Evolutionary conservation across 2,797 vertebrate species (phyloP).

Genomic region (Cyprinodon diabolis): DNA sequence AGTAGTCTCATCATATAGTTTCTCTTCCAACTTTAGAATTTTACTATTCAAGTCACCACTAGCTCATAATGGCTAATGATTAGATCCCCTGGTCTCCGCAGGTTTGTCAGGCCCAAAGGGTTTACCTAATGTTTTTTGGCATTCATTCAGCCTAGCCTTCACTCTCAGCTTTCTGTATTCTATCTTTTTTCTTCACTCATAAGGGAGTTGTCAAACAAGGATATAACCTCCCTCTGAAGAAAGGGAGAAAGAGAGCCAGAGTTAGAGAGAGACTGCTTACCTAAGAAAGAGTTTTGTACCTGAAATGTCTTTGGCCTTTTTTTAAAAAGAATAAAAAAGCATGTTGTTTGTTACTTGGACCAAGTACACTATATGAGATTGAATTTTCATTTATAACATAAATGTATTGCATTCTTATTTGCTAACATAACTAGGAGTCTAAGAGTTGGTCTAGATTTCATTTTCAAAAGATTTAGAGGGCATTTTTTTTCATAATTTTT

Average conservation of each 20-base stretch:
- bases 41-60: constrained; percentile 24
- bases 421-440: no score
- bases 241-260: constrained; percentile 30
- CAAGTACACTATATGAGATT: no score
- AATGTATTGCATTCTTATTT: no score
- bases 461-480: no score
- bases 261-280: constrained; percentile 36
- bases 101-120: constrained; percentile 47
- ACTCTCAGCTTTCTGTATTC: constrained; percentile 47
- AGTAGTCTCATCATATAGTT: background rate
- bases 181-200: constrained; percentile 49
- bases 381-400: no score
- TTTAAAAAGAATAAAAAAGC: no score
- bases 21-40: background rate
- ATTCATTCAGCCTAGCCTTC: constrained; percentile 53
- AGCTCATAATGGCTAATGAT: constrained; percentile 53
- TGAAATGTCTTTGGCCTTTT: constrained; percentile 6
- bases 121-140: constrained; percentile 63
- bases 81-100: constrained; percentile 31
- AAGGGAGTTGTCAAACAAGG: constrained; percentile 67
- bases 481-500: no score
- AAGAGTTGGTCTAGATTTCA: no score
- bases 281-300: constrained; percentile 52
- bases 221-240: constrained; percentile 59
- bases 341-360: background rate